A percentile compares a stretch with the other conserved stretches of the same genome.
phyloP scores from a whole-genome alignment of 92 coral and sea anemone genomes.

The Porites lobata region DNA sequence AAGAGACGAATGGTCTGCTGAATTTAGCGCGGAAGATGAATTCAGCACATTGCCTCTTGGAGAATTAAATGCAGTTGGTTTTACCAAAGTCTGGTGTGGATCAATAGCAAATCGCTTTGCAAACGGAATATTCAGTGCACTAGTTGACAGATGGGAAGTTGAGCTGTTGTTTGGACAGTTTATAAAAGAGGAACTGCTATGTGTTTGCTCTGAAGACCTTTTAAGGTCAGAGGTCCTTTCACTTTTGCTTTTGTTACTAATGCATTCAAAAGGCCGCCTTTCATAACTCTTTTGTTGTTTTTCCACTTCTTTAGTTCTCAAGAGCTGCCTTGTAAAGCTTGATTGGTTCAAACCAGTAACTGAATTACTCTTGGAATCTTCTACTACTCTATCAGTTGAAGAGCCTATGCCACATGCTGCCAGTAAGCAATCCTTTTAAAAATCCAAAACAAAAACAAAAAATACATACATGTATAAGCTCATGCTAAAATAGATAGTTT shows the following conservation, averaged over 20 bases:
- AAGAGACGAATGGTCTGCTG: neutral
- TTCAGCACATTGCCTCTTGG: neutral
- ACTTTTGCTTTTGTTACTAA: conserved; percentile 18
- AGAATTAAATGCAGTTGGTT: neutral
- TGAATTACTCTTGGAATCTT: neutral
- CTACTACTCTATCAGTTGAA: neutral
- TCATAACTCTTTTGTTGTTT: neutral
- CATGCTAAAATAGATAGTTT: neutral
- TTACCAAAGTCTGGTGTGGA: too few species aligned
- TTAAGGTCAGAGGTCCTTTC: conserved; percentile 9
- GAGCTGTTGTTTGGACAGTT: neutral
- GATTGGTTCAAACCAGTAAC: neutral
- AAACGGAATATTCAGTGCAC: neutral
- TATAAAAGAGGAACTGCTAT: conserved; percentile 1
- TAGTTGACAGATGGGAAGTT: neutral
- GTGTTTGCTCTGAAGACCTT: conserved; percentile 9
- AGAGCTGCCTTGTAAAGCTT: neutral
- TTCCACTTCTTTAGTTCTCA: conserved; percentile 29
- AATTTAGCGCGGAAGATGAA: neutral
- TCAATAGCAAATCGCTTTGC: conserved; percentile 20
- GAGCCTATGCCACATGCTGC: conserved; percentile 13
- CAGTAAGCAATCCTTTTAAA: conserved; percentile 32
- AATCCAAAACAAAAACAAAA: neutral
- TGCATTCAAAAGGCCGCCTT: conserved; percentile 31
- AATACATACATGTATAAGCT: neutral